Conservation (phyloP, 2,113 vertebrate genomes). For the Albula goreensis region DNA sequence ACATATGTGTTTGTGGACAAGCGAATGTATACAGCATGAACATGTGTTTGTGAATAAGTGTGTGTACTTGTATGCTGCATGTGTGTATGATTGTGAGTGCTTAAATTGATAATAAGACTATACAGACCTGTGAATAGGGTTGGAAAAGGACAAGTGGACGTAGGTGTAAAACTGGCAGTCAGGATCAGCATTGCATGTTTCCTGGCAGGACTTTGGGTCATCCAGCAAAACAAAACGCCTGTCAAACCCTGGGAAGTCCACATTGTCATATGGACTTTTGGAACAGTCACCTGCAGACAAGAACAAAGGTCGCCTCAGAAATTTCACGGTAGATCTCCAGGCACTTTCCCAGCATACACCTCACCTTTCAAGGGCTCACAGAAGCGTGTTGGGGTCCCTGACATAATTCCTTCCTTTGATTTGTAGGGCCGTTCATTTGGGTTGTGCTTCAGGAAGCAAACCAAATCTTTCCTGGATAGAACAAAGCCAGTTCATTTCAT, state of each 20-base stretch:
- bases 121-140: constrained; percentile 21
- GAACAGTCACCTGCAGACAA: constrained; percentile 29
- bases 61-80: background rate
- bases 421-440: background rate
- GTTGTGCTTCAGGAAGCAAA: constrained; percentile 49
- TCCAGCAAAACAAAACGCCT: constrained; percentile 33
- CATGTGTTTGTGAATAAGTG: background rate
- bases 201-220: constrained; percentile 31
- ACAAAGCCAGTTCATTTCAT: background rate
- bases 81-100: background rate
- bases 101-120: background rate
- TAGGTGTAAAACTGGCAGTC: constrained; percentile 64
- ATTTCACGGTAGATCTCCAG: background rate
- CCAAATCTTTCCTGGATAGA: constrained; percentile 7
- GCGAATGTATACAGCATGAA: background rate
- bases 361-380: constrained; percentile 40
- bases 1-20: background rate
- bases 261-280: background rate
- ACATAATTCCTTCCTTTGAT: constrained; percentile 15
- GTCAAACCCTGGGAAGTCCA: constrained; percentile 43
- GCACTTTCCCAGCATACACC: background rate
- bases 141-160: background rate
- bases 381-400: constrained; percentile 49
- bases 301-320: background rate
- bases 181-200: constrained; percentile 40